Base-by-base conservation (phyloP, 2,888 invertebrate species). In the Tipula lateralis region DNA sequence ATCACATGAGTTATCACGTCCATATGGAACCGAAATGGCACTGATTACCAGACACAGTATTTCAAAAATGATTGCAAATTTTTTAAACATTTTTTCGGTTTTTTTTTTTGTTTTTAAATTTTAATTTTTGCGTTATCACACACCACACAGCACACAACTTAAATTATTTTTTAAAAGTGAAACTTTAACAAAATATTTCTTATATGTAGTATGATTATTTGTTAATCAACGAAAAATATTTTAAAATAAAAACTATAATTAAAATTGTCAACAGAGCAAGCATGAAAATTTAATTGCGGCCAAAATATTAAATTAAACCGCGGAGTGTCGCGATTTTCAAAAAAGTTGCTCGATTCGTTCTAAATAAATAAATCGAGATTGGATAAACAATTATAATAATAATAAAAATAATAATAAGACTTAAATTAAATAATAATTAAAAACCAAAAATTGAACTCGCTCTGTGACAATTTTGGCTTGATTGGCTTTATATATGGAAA, bases 1-100 rank as follows among this genome's bases (percentile, higher is more conserved):
- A 86, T 86, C 86, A 85, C 86, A 86, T 82, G 86, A 84, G 50
- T 86, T 86, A 32, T 80, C 85, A 82, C 84, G 85, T 84, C 86
- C 85, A 50, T 85, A 86, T 85, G 86, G 44, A 5, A 29, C 16
- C 7, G 44, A 36, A 36, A 7, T 34, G 34, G 9, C 34, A 34
- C 30, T 83, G 34, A 32, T 34, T 34, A 83, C 34, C 19, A 83
- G 24, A 34, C 83, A 83, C 32, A 83, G 34, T 34, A 83, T 24
- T 34, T 34, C 12, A 19, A 83, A 34, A 19, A 83, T 7, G 3
- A 83, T 4, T 34, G 34, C 30, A 83, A 83, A 19, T 34, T 34
- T 83, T 34, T 82, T 82, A 30, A 30, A 82, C 32, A 82, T 30
- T 82, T 32, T 30, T 32, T 30, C 80, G 29, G n/a, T 29, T 9